Evolutionary conservation across 2,797 vertebrate species (phyloP), one percentile per base, ranked within the genome.

Genomic region (Anabas testudineus): DNA sequence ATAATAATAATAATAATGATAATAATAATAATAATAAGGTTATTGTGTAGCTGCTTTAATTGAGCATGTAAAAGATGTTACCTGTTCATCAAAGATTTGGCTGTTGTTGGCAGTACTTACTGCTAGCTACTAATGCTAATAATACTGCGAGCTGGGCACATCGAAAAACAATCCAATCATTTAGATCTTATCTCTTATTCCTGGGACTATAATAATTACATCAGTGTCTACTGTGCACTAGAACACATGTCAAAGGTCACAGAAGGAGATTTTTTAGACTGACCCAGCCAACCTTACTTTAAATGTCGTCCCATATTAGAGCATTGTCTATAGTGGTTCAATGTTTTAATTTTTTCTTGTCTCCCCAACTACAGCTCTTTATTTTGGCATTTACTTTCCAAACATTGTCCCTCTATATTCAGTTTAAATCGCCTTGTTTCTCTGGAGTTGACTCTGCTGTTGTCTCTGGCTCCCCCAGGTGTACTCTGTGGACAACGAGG

Each of bases 401-500:
- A 49, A 57, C 60, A 4, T 60, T 24, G 28, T 7, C 22, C 6
- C 4, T 53, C 14, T 19, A 4, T 5, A 10, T 32, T 26, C 14
- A 42, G 24, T 21, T 65, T 34, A 7, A 5, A 42, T 7, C 14
- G 22, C 51, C 5, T 49, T 22, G 32, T 48, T 52, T 12, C 56
- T 55, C 26, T 34, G 46, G 43, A n/a, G 5, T 34, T 76, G 28
- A 75, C 74, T 70, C 15, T 68, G 0, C 61, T 71, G 66, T 79
- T 80, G 65, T 82, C 67, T 88, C 62, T 85, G 81, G 54, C 62
- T 63, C 39, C 84, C 90, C 84, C 85, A 99, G 98, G 95, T 94
- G 67, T 99, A 97, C 80, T 95, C 94, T 36, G 73, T 96, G 83
- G 91, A 93, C 62, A 87, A 92, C 74, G 94, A 95, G 28, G 95